Percentiles rank a stretch among this genome's conserved stretches.
Conservation (phyloP, 2,888 invertebrate genomes). For the Sclerodermus sp. region DNA sequence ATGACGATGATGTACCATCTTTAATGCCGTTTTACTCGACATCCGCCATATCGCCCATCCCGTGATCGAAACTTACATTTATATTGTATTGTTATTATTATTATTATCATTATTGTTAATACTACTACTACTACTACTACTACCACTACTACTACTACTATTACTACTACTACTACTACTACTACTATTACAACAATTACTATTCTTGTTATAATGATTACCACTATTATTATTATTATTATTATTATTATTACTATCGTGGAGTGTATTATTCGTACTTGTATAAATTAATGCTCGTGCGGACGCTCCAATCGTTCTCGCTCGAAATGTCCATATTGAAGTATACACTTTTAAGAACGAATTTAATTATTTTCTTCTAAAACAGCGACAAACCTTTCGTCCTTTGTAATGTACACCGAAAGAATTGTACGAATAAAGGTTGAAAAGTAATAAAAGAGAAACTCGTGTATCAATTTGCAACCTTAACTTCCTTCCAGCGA, state of each 20-base stretch:
- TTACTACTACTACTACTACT: slow-evolving; percentile 9
- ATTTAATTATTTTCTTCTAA: slow-evolving; percentile 33
- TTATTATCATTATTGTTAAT: slow-evolving; percentile 9
- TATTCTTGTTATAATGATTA: slow-evolving; percentile 20
- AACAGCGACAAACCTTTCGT: slow-evolving; percentile 28
- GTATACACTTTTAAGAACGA: slow-evolving; percentile 24
- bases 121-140: slow-evolving; percentile 11
- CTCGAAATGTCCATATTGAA: slow-evolving; percentile 31
- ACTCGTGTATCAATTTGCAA: not conserved
- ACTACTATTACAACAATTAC: slow-evolving; percentile 7
- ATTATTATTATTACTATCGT: slow-evolving; percentile 13
- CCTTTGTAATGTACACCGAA: slow-evolving; percentile 36
- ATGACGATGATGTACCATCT: not conserved
- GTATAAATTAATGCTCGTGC: slow-evolving; percentile 17
- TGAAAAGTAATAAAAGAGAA: slow-evolving; percentile 22
- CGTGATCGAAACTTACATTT: too few relatives aligned
- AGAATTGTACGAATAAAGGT: slow-evolving; percentile 38
- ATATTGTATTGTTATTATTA: too few relatives aligned
- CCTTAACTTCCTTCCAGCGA: not conserved
- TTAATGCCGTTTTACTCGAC: slow-evolving; percentile 14
- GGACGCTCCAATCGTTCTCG: slow-evolving; percentile 36
- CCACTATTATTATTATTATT: slow-evolving; percentile 19
- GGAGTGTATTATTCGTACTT: slow-evolving; percentile 26
- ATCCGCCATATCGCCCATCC: slow-evolving; percentile 4
- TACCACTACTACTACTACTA: slow-evolving; percentile 10